Evolutionary conservation across 2,113 vertebrate species (phyloP).

Genomic region (Tyrannus savana): DNA sequence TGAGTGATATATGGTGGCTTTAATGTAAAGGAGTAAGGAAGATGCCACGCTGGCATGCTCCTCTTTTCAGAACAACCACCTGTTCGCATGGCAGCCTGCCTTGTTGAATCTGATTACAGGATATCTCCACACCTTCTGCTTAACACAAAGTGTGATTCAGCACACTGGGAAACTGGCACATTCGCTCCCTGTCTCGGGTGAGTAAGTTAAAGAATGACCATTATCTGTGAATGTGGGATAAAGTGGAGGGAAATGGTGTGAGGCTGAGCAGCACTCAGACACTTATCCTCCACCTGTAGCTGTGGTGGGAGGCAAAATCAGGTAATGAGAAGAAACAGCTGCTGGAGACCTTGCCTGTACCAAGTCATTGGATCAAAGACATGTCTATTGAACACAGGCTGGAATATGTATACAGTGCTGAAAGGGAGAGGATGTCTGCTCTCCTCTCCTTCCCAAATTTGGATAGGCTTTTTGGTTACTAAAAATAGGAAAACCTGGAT

Average conservation of each 20-base stretch:
- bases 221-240: neutral
- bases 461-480: conserved; percentile 6
- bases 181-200: neutral
- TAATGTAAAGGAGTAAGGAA: neutral
- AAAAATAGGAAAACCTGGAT: conserved; percentile 33
- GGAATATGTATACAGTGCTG: neutral
- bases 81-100: neutral
- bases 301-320: neutral
- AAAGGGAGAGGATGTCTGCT: neutral
- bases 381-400: neutral
- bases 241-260: conserved; percentile 18
- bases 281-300: conserved; percentile 36
- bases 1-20: neutral
- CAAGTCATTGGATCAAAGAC: neutral
- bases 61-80: neutral
- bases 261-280: neutral
- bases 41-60: neutral
- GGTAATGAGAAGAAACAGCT: conserved; percentile 38
- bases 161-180: neutral
- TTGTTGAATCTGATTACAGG: neutral
- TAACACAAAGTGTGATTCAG: neutral
- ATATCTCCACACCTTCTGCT: neutral
- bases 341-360: neutral
- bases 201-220: conserved; percentile 10
- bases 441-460: neutral